These are phyloP conservation scores for Centropus unirufus DNA, from an alignment of 2,113 vertebrate genomes.

Conservation along the genomic window DNA sequence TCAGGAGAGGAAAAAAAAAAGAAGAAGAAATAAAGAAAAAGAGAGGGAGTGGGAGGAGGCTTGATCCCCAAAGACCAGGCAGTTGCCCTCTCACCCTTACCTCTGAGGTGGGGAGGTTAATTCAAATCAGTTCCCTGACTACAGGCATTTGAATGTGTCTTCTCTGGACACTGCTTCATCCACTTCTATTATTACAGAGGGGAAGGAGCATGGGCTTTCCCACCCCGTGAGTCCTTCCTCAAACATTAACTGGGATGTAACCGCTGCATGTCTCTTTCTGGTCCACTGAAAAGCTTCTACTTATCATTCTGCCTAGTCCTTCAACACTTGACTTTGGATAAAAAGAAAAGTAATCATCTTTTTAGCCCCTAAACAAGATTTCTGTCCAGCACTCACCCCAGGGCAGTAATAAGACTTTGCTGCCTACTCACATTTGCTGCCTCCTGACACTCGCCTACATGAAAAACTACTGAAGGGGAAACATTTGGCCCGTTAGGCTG, in stretches of 20 bases:
- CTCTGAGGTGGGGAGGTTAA: background rate
- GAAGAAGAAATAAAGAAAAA: background rate
- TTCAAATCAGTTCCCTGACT: background rate
- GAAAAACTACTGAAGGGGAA: background rate
- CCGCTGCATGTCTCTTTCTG: fast-evolving
- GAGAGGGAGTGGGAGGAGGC: fast-evolving
- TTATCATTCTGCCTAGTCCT: fast-evolving
- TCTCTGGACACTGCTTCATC: background rate
- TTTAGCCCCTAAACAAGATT: background rate
- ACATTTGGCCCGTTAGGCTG: background rate
- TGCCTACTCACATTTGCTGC: background rate
- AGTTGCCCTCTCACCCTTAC: background rate
- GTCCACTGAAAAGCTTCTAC: background rate
- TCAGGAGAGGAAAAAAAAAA: background rate
- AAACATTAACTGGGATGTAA: background rate
- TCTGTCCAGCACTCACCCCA: background rate
- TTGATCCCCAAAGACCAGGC: background rate
- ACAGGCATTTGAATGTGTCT: background rate
- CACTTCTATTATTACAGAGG: background rate
- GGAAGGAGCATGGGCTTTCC: background rate
- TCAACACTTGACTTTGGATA: background rate
- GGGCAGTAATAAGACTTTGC: background rate
- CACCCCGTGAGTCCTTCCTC: background rate
- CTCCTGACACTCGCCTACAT: background rate
- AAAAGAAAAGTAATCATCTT: background rate